Evolutionary conservation across 2,113 vertebrate species (phyloP).

Genomic region (Cynoglossus semilaevis): DNA sequence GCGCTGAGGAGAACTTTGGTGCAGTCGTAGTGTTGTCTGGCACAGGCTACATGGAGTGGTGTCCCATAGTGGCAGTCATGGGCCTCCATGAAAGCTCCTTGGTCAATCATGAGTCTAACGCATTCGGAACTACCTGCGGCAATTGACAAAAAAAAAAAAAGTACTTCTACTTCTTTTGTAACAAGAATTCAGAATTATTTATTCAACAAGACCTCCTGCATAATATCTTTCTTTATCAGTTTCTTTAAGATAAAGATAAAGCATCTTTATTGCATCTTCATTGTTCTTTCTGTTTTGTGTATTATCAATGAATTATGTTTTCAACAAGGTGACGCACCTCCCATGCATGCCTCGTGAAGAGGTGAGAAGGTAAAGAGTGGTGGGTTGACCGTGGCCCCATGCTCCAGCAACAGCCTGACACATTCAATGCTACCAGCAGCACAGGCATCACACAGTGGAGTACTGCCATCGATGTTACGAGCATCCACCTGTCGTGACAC

Average conservation of each 20-base stretch:
- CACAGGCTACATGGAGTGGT: conserved; percentile 90
- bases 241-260: too few relatives aligned
- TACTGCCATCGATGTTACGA: conserved; percentile 91
- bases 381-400: conserved; percentile 90
- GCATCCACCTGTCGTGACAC: conserved; percentile 84
- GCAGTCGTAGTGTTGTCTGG: conserved; percentile 85
- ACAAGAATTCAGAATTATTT: too few relatives aligned
- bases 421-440: conserved; percentile 89
- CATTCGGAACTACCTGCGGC: conserved; percentile 84
- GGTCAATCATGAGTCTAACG: conserved; percentile 85
- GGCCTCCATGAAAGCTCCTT: conserved; percentile 87
- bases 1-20: conserved; percentile 85
- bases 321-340: conserved; percentile 71
- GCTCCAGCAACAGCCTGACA: conserved; percentile 83
- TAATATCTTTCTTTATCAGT: too few relatives aligned
- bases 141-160: not conserved
- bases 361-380: conserved; percentile 86
- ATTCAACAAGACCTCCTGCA: too few relatives aligned
- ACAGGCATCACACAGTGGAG: conserved; percentile 90
- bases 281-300: too few relatives aligned
- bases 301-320: too few relatives aligned
- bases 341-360: conserved; percentile 94
- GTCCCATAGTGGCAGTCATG: conserved; percentile 93
- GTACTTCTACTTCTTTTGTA: not conserved
- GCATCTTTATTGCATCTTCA: too few relatives aligned